Evolutionary conservation across 2,797 vertebrate species (phyloP).

Genomic region (Okamejei kenojei): DNA sequence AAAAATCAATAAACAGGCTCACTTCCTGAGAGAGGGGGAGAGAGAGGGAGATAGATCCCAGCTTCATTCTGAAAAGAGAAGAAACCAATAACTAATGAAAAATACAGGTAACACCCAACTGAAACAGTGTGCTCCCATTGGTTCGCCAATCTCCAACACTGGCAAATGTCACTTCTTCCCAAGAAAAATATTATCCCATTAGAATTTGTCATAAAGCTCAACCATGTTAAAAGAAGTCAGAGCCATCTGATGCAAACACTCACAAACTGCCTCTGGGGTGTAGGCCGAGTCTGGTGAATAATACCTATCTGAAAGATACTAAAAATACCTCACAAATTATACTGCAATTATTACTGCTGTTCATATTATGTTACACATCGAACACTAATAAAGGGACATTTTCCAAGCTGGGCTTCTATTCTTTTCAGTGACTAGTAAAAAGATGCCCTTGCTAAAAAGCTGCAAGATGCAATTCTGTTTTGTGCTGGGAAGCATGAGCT

Average conservation of each 20-base stretch:
- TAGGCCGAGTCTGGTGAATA: neutral
- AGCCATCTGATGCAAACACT: neutral
- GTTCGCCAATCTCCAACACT: neutral
- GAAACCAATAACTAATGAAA: neutral
- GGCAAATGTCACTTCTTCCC: neutral
- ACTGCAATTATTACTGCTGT: neutral
- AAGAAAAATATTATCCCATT: neutral
- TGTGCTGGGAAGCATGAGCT: neutral
- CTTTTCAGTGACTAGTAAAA: neutral
- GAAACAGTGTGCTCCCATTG: neutral
- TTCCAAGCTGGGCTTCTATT: neutral
- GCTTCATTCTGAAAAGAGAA: neutral
- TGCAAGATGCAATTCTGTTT: neutral
- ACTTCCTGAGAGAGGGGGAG: neutral
- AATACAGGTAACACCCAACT: too few species aligned
- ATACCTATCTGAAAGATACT: neutral
- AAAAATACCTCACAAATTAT: neutral
- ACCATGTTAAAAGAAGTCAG: neutral
- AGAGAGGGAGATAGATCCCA: neutral
- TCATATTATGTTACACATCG: neutral
- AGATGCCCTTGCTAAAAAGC: neutral
- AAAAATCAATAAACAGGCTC: neutral
- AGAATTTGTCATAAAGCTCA: neutral
- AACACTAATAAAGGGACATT: too few species aligned
- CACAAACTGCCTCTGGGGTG: neutral